These are phyloP conservation scores for Cephus nigrinus DNA, from an alignment of 2,888 invertebrate species.

Conservation along the genomic window DNA sequence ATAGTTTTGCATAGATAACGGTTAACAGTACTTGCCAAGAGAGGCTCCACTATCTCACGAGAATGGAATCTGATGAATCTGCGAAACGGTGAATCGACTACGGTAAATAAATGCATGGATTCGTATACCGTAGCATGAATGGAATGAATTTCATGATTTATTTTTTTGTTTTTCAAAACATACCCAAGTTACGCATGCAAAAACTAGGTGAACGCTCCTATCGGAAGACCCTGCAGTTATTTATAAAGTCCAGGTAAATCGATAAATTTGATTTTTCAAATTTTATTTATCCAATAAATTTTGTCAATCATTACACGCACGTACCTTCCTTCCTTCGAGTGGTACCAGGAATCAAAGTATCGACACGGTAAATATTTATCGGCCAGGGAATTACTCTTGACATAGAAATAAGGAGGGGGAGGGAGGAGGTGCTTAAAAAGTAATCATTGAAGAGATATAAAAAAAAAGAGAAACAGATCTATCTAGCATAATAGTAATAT, in stretches of 20 bases:
- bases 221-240: not conserved
- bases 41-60: not conserved
- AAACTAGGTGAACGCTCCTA: not conserved
- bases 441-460: not conserved
- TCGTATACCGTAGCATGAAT: not conserved
- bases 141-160: not conserved
- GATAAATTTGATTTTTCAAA: not conserved
- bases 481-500: conserved; percentile 34
- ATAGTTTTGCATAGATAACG: not conserved
- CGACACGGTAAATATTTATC: not conserved
- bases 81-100: not conserved
- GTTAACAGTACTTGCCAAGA: not conserved
- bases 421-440: not conserved
- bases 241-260: not conserved
- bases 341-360: not conserved
- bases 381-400: not conserved
- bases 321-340: not conserved
- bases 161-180: not conserved
- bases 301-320: not conserved
- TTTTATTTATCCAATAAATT: not conserved
- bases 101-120: not conserved
- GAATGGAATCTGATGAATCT: not conserved
- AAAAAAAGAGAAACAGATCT: not conserved
- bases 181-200: not conserved
- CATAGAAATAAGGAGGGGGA: not conserved